Evolutionary conservation across 2,888 invertebrate species (phyloP), one percentile per base, ranked within the genome.

Genomic region (Stenodema calcarata): DNA sequence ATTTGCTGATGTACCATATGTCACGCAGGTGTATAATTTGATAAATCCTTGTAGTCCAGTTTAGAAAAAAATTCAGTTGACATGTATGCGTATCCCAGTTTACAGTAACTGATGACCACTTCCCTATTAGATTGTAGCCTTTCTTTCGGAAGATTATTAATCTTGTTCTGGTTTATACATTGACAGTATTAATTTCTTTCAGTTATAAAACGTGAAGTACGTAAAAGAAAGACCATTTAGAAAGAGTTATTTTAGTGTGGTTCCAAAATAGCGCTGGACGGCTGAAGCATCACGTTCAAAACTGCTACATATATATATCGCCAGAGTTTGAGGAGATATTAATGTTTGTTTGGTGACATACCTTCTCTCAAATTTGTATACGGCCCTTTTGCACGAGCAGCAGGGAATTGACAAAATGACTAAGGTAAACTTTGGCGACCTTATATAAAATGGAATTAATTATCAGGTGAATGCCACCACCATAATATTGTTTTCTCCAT

Each of bases 191-290:
- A 70, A 83, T 83, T 83, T 83, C 69, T 83, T 83, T 83, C 83
- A 83, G 83, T 83, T 83, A 79, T 83, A 83, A 70, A 69, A 80
- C 80, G 44, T 79, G 50, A 80, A 41, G 78, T 78, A 78, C 78
- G 23, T 44, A 47, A 54, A 44, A 44, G 79, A 79, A 23, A 50
- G 80, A 54, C 28, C 80, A 35, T 80, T 80, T 54, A 54, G 14
- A 80, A 80, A 30, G 54, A 30, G 80, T 80, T 80, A 54, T 27
- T 80, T 80, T 80, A 80, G 50, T 80, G 54, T 44, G 78, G 78
- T 41, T 78, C 18, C 78, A 47, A 78, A 23, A 54, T 80, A 27
- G 16, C 0, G 30, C 80, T 80, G 54, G 30, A 30, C 80, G 54
- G n/a, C 80, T 30, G 80, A 42, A 80, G 80, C 54, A 47, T 35